A percentile compares a stretch with the other conserved stretches of the same genome.
phyloP scores from a whole-genome alignment of 2,113 vertebrate species.

The Phaethon lepturus region DNA sequence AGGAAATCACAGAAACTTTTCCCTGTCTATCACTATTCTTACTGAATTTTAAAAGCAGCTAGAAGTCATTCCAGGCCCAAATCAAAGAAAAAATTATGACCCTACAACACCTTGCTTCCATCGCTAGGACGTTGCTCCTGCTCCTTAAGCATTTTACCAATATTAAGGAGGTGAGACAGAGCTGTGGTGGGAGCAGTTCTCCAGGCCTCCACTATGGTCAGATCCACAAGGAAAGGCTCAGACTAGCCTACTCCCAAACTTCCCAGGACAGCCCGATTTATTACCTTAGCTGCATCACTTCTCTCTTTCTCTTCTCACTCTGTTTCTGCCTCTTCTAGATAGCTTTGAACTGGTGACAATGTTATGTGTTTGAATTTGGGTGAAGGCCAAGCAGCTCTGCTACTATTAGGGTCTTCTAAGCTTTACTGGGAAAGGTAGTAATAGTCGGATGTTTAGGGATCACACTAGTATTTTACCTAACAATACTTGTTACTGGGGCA shows the following conservation, averaged over 20 bases:
- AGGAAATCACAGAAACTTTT: background rate
- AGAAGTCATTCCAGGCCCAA: background rate
- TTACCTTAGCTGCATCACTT: background rate
- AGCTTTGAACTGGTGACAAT: background rate
- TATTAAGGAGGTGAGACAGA: background rate
- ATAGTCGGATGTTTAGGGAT: slow-evolving; percentile 1
- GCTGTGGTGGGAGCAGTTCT: background rate
- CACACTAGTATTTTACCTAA: slow-evolving; percentile 15
- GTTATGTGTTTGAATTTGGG: background rate
- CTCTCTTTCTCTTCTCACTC: background rate
- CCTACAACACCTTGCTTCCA: background rate
- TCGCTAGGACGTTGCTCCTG: background rate
- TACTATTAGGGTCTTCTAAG: slow-evolving; percentile 7
- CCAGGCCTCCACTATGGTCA: background rate
- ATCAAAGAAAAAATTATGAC: background rate
- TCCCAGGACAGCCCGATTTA: background rate
- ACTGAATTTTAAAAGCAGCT: background rate
- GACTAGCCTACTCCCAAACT: background rate
- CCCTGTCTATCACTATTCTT: background rate
- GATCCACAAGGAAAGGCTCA: background rate
- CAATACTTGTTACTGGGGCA: background rate
- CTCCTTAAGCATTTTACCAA: background rate
- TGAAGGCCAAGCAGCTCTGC: background rate
- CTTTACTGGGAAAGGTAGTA: background rate
- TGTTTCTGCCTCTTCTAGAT: background rate